Conservation (phyloP, 1,140 invertebrate species). For the Acromyrmex heyeri region DNA sequence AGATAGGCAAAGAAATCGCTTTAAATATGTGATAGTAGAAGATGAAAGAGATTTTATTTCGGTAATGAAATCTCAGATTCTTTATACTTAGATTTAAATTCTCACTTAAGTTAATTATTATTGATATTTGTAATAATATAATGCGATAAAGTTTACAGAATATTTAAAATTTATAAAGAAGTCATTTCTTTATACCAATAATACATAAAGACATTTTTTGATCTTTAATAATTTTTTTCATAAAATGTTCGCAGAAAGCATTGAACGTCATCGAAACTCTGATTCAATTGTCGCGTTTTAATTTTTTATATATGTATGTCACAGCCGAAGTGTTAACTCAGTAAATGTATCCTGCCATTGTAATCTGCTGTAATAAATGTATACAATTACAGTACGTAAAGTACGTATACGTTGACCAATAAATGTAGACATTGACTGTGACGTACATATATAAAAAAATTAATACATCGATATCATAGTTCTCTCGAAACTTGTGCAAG, state of each 20-base stretch:
- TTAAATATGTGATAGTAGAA: background rate
- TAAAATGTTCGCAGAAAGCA: too few relatives aligned
- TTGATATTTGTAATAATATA: too few relatives aligned
- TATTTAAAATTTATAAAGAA: background rate
- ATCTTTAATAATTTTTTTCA: background rate
- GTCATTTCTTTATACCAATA: background rate
- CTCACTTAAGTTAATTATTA: background rate
- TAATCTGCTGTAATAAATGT: too few relatives aligned
- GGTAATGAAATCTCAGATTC: background rate
- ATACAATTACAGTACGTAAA: too few relatives aligned
- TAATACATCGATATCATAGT: background rate
- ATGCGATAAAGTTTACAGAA: too few relatives aligned
- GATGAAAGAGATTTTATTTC: background rate
- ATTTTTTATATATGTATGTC: background rate
- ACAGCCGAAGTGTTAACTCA: too few relatives aligned
- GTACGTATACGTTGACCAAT: too few relatives aligned
- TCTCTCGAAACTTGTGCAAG: background rate
- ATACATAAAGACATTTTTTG: background rate
- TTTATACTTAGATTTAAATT: constrained; percentile 2
- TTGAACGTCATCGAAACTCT: background rate
- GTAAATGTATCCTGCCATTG: too few relatives aligned
- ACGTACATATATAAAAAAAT: too few relatives aligned
- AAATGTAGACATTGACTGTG: too few relatives aligned
- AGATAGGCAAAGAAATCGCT: background rate
- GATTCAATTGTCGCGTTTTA: background rate